These are phyloP conservation scores for Cyprinus carpio DNA, from an alignment of 2,113 vertebrate genomes.

Conservation along the genomic window DNA sequence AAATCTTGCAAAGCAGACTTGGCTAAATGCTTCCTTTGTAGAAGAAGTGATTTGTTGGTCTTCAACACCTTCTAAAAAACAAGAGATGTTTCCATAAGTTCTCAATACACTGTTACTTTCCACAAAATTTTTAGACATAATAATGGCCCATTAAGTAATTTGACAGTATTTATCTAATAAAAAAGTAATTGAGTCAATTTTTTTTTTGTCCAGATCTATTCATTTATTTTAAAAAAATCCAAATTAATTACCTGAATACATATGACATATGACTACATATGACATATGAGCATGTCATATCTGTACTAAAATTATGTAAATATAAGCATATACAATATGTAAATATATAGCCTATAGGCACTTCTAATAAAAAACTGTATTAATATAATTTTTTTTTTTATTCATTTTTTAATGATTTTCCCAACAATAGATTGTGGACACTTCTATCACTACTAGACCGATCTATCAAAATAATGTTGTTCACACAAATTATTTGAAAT, in stretches of 20 bases:
- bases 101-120: not conserved
- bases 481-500: not conserved
- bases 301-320: no score
- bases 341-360: not conserved
- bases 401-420: no score
- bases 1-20: slow-evolving; percentile 68
- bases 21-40: slow-evolving; percentile 66
- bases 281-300: no score
- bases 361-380: no score
- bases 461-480: not conserved
- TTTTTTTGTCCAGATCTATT: not conserved
- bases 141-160: not conserved
- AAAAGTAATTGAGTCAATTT: not conserved
- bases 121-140: not conserved
- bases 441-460: not conserved
- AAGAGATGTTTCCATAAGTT: not conserved
- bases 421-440: not conserved
- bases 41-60: slow-evolving; percentile 62
- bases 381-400: no score
- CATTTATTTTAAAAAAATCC: not conserved
- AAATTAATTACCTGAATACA: no score
- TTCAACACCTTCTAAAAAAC: slow-evolving; percentile 64
- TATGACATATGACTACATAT: no score
- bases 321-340: not conserved
- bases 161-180: not conserved